Percentiles rank a stretch among this genome's conserved stretches.
Evolutionary conservation across 2,113 vertebrate species (phyloP).

Genomic region (Bufo gargarizans): DNA sequence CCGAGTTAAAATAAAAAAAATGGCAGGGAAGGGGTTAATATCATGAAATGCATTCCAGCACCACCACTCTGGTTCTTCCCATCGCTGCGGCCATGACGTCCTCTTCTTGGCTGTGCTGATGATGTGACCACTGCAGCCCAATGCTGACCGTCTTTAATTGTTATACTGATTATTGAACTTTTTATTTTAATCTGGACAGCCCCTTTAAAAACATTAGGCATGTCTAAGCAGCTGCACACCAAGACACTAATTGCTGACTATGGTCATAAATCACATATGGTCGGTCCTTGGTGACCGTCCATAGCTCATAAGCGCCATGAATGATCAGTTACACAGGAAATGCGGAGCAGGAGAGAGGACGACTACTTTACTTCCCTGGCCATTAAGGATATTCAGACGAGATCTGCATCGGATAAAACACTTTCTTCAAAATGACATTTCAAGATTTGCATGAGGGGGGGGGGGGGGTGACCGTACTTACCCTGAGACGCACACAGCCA

Average conservation of each 20-base stretch:
- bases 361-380: neutral
- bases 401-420: neutral
- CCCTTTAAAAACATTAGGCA: too few relatives aligned
- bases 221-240: too few relatives aligned
- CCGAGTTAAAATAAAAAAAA: too few relatives aligned
- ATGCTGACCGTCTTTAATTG: too few relatives aligned
- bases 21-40: too few relatives aligned
- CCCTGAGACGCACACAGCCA: slow-evolving; percentile 95
- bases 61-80: too few relatives aligned
- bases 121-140: too few relatives aligned
- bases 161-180: too few relatives aligned
- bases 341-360: neutral
- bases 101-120: too few relatives aligned
- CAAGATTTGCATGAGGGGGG: neutral
- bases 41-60: too few relatives aligned
- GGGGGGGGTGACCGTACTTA: slow-evolving; percentile 66
- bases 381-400: neutral
- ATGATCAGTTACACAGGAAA: neutral
- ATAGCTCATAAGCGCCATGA: neutral
- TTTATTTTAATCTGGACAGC: too few relatives aligned
- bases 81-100: too few relatives aligned
- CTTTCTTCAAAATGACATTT: neutral
- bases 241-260: neutral
- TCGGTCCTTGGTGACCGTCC: neutral
- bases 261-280: neutral